Base-by-base conservation (phyloP, 2,797 vertebrate genomes). In the Scarus forsteni region DNA sequence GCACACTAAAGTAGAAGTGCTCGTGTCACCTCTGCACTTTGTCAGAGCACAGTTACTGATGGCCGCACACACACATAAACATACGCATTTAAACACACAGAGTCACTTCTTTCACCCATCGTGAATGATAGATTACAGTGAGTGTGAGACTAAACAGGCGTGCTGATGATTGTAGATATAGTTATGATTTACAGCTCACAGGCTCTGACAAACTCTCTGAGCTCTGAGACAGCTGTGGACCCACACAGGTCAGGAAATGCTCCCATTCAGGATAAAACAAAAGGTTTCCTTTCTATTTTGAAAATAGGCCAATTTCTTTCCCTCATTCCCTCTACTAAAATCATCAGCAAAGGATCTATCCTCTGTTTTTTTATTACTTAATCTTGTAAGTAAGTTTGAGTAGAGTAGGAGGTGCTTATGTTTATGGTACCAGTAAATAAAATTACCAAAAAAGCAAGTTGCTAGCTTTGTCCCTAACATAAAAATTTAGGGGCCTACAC, bases 21-120 rank as follows among this genome's bases (percentile, higher is more conserved):
- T 35, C 1, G 5, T 57, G 54, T 38, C 49, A 58, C 73, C 67
- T 79, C 82, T 86, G 85, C 70, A 71, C 68, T 85, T 77, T 7
- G 43, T 88, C 79, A 84, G 34, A 61, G 58, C 59, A 72, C 68
- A 81, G 85, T 77, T 79, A 51, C 56, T 70, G 81, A 86, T 53
- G 50, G 35, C 46, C 11, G 2, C 27, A 51, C 38, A 70, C 46
- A 72, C 39, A 71, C 53, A 79, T 59, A 59, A 70, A 68, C 14
- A 60, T 52, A 70, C 35, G 53, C 54, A 35, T 51, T 8, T 51
- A 48, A 16, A 18, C 43, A 65, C 34, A 53, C 35, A 55, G 43
- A 39, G 44, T 18, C 38, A 60, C 36, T 64, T 15, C 27, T 36
- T 19, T 45, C 8, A 27, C 35, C 56, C 49, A 39, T 60, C 18